phyloP scores from a whole-genome alignment of 2,113 vertebrate species.

The Laticauda laticaudata region DNA sequence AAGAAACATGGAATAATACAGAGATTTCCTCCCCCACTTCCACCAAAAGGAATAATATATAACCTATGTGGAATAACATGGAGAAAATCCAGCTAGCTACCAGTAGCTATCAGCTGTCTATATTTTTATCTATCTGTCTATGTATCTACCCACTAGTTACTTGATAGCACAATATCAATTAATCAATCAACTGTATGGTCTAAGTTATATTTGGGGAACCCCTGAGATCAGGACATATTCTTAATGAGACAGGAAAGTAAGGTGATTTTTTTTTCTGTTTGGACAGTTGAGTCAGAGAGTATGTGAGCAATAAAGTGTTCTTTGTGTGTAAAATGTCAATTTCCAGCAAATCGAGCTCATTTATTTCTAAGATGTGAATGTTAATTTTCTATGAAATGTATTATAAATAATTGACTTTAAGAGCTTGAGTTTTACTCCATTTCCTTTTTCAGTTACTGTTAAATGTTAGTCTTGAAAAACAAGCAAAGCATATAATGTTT shows the following conservation, averaged over 20 bases:
- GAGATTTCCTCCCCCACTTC: rapidly evolving
- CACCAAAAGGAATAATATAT: background rate
- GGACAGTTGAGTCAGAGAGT: background rate
- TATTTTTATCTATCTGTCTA: background rate
- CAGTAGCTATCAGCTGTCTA: background rate
- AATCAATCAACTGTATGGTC: background rate
- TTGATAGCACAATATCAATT: background rate
- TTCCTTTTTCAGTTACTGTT: background rate
- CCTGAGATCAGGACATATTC: background rate
- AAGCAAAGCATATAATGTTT: background rate
- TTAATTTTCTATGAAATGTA: conserved; percentile 13
- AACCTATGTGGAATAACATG: background rate
- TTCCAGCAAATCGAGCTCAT: conserved; percentile 2
- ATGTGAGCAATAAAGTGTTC: background rate
- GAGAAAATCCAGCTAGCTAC: background rate
- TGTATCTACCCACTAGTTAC: background rate
- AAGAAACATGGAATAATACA: background rate
- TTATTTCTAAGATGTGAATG: background rate
- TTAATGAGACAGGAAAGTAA: background rate
- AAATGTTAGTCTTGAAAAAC: conserved; percentile 4
- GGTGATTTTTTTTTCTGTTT: too few species aligned
- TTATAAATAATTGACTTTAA: conserved; percentile 1
- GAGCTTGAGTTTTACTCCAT: background rate
- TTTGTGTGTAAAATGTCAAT: background rate
- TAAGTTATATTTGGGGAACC: background rate